Conservation (phyloP, 2,113 vertebrate species). For the Fulica atra region DNA sequence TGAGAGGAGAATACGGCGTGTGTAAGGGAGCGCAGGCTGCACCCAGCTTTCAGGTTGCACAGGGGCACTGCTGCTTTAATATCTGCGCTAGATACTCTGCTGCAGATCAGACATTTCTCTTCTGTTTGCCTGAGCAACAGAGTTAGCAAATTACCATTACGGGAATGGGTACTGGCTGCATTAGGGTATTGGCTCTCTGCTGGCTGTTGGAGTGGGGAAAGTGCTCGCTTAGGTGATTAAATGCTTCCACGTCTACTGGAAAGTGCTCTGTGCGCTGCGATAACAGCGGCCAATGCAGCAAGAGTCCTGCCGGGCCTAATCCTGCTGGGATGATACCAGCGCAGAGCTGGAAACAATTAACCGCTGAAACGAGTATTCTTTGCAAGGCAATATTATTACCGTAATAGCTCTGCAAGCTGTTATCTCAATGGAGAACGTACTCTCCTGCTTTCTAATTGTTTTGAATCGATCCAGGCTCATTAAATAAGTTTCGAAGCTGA, state of each 20-base stretch:
- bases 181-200: slow-evolving; percentile 21
- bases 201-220: slow-evolving; percentile 23
- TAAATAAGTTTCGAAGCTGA: slow-evolving; percentile 2
- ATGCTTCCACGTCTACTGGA: background rate
- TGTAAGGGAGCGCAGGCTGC: background rate
- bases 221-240: slow-evolving; percentile 38
- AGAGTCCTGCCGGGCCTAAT: slow-evolving; percentile 33
- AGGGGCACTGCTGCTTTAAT: background rate
- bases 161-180: slow-evolving; percentile 1
- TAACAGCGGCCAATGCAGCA: background rate
- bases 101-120: background rate
- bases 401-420: slow-evolving; percentile 42
- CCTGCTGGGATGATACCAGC: slow-evolving; percentile 6
- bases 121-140: background rate
- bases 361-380: background rate
- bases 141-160: background rate
- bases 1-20: background rate
- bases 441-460: background rate
- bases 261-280: background rate
- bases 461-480: background rate
- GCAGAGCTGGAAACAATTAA: slow-evolving; percentile 49
- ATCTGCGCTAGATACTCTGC: background rate
- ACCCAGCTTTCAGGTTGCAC: background rate
- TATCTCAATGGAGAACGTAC: background rate
- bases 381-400: background rate